phyloP scores from a whole-genome alignment of 1,140 invertebrate genomes.

The Pomacea maculata region DNA sequence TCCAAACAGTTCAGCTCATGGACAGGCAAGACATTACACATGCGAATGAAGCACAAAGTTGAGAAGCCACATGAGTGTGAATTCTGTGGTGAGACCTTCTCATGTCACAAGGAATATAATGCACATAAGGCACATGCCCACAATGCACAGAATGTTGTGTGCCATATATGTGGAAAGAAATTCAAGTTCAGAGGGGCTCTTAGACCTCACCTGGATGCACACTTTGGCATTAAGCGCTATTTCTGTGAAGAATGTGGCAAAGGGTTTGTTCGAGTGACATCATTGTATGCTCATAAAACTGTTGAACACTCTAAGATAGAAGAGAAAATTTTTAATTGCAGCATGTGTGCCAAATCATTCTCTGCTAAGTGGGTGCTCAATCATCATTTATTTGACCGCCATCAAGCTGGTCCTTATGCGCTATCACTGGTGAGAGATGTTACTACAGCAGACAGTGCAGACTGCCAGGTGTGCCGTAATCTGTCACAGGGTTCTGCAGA shows the following conservation, averaged over 20 bases:
- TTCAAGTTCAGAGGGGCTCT: slow-evolving; percentile 9
- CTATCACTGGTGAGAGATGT: neutral
- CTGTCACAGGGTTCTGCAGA: neutral
- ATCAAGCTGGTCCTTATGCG: slow-evolving; percentile 6
- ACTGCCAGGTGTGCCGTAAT: neutral
- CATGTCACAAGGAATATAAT: slow-evolving; percentile 1
- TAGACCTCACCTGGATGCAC: slow-evolving; percentile 13
- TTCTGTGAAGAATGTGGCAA: slow-evolving; percentile 23
- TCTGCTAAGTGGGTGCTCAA: neutral
- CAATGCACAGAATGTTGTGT: neutral
- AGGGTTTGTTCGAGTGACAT: slow-evolving; percentile 15
- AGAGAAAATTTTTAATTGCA: neutral
- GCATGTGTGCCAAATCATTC: neutral
- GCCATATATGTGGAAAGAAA: slow-evolving; percentile 17
- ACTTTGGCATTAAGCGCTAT: slow-evolving; percentile 10
- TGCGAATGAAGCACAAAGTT: slow-evolving; percentile 11
- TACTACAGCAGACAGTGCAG: neutral
- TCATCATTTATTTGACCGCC: slow-evolving; percentile 15
- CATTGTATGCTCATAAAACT: slow-evolving; percentile 8
- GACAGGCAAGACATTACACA: slow-evolving; percentile 13
- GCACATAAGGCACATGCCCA: neutral
- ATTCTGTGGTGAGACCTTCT: slow-evolving; percentile 9
- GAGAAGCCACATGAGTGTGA: slow-evolving; percentile 6
- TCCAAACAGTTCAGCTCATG: slow-evolving; percentile 1
- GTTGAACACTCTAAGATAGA: slow-evolving; percentile 5